Evolutionary conservation across 2,888 invertebrate species (phyloP).

Genomic region (Dendrolimus pini): DNA sequence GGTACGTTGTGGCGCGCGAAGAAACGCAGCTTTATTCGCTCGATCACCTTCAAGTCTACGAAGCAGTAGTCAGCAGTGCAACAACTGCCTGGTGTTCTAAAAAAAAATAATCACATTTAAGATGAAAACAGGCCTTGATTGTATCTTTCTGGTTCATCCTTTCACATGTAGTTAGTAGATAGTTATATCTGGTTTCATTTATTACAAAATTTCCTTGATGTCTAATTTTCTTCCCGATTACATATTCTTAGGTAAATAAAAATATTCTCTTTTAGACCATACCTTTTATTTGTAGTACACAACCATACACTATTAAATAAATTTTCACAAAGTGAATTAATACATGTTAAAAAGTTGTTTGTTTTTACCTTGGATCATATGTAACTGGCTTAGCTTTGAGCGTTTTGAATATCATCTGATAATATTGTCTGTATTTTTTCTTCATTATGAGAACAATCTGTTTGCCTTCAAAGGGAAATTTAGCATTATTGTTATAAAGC

Average conservation of each 20-base stretch:
- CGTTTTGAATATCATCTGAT: slow-evolving; percentile 67
- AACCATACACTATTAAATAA: too few species aligned
- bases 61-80: slow-evolving; percentile 68
- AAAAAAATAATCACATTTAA: slow-evolving; percentile 6
- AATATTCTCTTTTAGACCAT: too few species aligned
- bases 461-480: slow-evolving; percentile 63
- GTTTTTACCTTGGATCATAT: slow-evolving; percentile 59
- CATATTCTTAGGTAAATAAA: too few species aligned
- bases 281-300: too few species aligned
- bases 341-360: background rate
- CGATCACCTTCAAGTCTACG: slow-evolving; percentile 69
- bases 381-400: slow-evolving; percentile 64
- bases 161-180: too few species aligned
- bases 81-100: slow-evolving; percentile 65
- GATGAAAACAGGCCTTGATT: too few species aligned
- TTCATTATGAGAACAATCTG: slow-evolving; percentile 69
- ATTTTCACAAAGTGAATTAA: too few species aligned
- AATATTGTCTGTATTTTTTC: slow-evolving; percentile 66
- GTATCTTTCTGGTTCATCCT: too few species aligned
- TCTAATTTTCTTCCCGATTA: too few species aligned
- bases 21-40: slow-evolving; percentile 60
- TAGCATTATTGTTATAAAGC: slow-evolving; percentile 41
- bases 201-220: too few species aligned
- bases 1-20: slow-evolving; percentile 67
- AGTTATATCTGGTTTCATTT: too few species aligned